phyloP scores from a whole-genome alignment of 2,113 vertebrate genomes.

The Neomonachus schauinslandi region DNA sequence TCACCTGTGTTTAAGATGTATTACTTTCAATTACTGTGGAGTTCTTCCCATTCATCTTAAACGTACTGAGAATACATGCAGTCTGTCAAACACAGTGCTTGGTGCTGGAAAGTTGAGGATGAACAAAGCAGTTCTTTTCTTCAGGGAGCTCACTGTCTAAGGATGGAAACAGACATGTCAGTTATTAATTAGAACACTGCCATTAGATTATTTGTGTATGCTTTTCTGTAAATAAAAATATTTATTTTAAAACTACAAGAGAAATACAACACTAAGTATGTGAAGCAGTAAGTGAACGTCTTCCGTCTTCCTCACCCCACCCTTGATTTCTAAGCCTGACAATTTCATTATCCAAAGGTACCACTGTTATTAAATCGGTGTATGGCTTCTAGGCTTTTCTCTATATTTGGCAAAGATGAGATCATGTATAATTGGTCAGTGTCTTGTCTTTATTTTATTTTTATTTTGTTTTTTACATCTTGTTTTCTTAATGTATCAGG shows the following conservation, averaged over 20 bases:
- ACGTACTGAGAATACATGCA: neutral
- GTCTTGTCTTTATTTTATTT: neutral
- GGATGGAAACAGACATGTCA: neutral
- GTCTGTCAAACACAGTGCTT: neutral
- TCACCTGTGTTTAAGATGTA: neutral
- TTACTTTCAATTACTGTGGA: neutral
- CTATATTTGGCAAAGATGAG: neutral
- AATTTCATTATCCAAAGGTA: neutral
- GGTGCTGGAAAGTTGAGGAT: neutral
- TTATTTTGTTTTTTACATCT: neutral
- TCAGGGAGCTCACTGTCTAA: neutral
- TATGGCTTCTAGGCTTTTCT: neutral
- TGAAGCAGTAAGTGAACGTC: neutral
- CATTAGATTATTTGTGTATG: neutral
- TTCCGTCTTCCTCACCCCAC: neutral
- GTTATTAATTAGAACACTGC: neutral
- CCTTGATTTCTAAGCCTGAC: neutral
- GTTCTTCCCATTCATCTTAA: neutral
- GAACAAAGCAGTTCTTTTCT: neutral
- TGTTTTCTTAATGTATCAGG: neutral
- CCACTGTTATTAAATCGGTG: neutral
- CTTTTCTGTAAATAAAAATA: conserved; percentile 23
- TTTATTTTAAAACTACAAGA: conserved; percentile 13
- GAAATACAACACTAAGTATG: neutral
- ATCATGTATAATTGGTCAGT: neutral